These are phyloP conservation scores for Cebidichthys violaceus DNA, from an alignment of 2,113 vertebrate species.

Conservation along the genomic window DNA sequence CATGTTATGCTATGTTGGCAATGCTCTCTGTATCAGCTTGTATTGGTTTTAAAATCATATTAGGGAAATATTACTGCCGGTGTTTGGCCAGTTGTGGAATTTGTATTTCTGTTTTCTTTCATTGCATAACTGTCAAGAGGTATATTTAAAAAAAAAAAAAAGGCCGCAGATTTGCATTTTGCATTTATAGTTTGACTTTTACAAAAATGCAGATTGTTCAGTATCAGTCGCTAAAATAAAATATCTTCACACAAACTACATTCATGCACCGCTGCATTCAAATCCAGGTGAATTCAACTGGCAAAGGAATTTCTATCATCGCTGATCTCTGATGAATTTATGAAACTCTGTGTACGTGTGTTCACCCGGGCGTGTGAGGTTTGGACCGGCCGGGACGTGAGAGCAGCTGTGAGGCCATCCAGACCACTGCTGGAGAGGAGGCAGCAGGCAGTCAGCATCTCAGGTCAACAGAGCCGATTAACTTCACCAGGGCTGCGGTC, in stretches of 20 bases:
- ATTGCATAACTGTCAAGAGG: background rate
- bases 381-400: slow-evolving; percentile 3
- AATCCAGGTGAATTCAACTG: background rate
- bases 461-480: slow-evolving; percentile 6
- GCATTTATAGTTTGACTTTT: background rate
- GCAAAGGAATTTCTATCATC: background rate
- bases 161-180: no score
- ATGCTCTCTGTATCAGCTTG: background rate
- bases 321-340: background rate
- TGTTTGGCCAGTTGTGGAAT: background rate
- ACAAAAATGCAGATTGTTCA: background rate
- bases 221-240: background rate
- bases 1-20: background rate
- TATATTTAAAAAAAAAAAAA: background rate
- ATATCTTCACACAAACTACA: background rate
- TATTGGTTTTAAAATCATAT: background rate
- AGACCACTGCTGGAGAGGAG: background rate
- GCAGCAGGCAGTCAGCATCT: background rate
- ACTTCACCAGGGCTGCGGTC: background rate
- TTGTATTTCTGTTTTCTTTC: background rate
- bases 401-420: slow-evolving; percentile 21
- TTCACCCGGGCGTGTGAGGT: background rate
- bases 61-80: background rate
- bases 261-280: background rate
- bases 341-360: background rate